These are phyloP conservation scores for Calliphora vomitoria DNA, from an alignment of 2,888 invertebrate species.

Conservation along the genomic window DNA sequence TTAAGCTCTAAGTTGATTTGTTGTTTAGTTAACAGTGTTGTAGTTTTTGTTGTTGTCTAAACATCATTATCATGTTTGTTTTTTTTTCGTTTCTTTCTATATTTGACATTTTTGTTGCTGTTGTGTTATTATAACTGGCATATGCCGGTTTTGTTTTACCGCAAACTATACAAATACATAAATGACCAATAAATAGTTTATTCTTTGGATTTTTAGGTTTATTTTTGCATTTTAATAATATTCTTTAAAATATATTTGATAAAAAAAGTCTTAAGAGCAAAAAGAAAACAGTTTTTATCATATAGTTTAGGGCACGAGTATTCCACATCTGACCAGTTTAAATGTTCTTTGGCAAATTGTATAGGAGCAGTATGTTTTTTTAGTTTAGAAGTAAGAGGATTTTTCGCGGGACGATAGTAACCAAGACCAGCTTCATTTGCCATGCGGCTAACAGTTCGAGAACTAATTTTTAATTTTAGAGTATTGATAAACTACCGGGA, in stretches of 20 bases:
- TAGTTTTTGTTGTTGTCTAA: background rate
- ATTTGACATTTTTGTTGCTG: conserved; percentile 32
- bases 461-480: too few species aligned
- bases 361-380: too few species aligned
- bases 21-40: conserved; percentile 15
- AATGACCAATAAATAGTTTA: conserved; percentile 19
- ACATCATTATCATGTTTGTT: conserved; percentile 32
- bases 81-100: conserved; percentile 14
- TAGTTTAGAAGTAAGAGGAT: too few species aligned
- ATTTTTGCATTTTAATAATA: conserved; percentile 30
- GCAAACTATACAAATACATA: conserved; percentile 1
- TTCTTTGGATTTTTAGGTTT: background rate
- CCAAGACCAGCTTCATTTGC: too few species aligned
- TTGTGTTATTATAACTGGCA: conserved; percentile 42
- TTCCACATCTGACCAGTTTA: too few species aligned
- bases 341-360: too few species aligned
- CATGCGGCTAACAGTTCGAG: too few species aligned
- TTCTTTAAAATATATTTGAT: background rate
- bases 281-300: background rate
- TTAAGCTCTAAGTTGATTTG: conserved; percentile 27
- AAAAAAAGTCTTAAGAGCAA: background rate
- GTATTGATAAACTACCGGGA: too few species aligned
- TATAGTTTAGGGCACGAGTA: too few species aligned
- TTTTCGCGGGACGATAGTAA: too few species aligned
- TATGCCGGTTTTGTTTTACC: conserved; percentile 51